Conservation (phyloP, 2,888 invertebrate species). For the Ormyrus labotus region DNA sequence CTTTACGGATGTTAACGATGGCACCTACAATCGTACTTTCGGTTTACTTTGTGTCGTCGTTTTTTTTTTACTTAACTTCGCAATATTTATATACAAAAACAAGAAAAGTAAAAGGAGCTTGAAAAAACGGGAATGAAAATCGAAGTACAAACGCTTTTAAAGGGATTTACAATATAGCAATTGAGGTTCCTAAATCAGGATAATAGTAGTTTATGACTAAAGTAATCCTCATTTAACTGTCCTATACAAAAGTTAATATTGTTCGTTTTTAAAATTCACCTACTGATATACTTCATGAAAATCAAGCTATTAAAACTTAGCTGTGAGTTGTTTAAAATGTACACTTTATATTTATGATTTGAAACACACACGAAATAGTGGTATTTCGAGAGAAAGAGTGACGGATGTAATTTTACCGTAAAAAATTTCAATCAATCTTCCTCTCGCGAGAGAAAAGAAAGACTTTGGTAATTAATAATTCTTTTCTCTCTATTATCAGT, state of each 20-base stretch:
- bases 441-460: conserved; percentile 23
- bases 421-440: conserved; percentile 25
- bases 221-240: conserved; percentile 29
- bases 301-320: conserved; percentile 23
- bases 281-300: conserved; percentile 44
- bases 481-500: conserved; percentile 26
- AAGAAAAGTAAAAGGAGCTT: conserved; percentile 18
- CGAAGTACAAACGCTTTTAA: conserved; percentile 34
- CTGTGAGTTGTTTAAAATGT: conserved; percentile 30
- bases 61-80: conserved; percentile 27
- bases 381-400: conserved; percentile 21
- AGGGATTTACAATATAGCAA: conserved; percentile 40
- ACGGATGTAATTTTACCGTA: conserved; percentile 5
- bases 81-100: conserved; percentile 54
- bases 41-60: conserved; percentile 7
- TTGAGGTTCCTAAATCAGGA: conserved; percentile 27
- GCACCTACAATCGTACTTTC: conserved; percentile 35
- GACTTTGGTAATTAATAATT: neutral
- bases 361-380: conserved; percentile 18
- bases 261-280: conserved; percentile 32
- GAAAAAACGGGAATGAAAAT: conserved; percentile 45
- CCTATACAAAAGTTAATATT: conserved; percentile 42
- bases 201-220: conserved; percentile 46
- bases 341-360: conserved; percentile 37
- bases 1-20: conserved; percentile 8